Evolutionary conservation across 2,797 vertebrate species (phyloP), one percentile per base, ranked within the genome.

Genomic region (Remorina albescens): DNA sequence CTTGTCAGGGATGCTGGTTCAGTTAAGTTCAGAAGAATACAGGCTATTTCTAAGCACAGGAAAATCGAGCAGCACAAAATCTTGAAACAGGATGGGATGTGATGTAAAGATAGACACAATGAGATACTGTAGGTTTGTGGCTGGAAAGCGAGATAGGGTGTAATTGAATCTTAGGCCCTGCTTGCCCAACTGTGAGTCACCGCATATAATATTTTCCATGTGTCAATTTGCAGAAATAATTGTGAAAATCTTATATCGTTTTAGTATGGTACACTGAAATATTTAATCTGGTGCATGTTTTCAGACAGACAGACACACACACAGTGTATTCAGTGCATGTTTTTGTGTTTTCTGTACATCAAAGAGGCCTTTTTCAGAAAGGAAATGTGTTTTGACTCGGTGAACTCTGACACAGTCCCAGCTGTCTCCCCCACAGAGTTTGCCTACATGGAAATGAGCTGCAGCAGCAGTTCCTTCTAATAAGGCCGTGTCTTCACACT

Each of bases 371-470:
- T 39, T 16, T 44, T 30, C 11, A 18, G 55, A 19, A n/a, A 3
- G 50, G 39, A 76, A 19, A 51, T 32, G 42, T 37, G 1, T 19
- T 1, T 0, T 49, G 30, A 61, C 23, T 64, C 25, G 10, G 2
- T 69, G 21, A 39, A 26, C 37, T 60, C 36, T 76, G 36, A 88
- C 71, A 62, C 23, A 39, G n/a, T 68, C 65, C 55, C 42, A 2
- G 4, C 61, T 46, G 9, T 86, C 19, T 88, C 56, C 19, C 76
- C 58, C 57, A 62, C 76, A 91, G 88, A 84, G 15, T 53, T 62
- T 12, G 16, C 55, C 50, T 93, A 93, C 80, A 87, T 93, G 89
- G 89, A 92, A 53, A 83, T 84, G 57, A 89, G 41, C n/a, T 57
- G 28, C 49, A 30, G 61, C 65, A 5, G 46, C 66, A 34, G 54